Evolutionary conservation across 2,113 vertebrate species (phyloP), one percentile per base, ranked within the genome.

Genomic region (Orientallactaga bullata): DNA sequence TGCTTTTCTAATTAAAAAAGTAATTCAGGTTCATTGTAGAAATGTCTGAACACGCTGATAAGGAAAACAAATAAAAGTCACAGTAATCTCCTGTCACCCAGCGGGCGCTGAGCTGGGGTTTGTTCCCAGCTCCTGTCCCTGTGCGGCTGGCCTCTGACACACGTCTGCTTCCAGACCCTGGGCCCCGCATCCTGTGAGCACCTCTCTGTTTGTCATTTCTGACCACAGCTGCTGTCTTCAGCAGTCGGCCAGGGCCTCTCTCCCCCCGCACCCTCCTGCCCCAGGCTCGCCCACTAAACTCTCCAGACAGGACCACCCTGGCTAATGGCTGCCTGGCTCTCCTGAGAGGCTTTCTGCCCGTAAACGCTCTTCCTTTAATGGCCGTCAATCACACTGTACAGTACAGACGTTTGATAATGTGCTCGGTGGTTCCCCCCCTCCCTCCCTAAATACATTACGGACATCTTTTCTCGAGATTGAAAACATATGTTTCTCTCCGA

Each of bases 1-100:
- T 93, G 89, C 95, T 94, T 96, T 97, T 90, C 96, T 96, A 96
- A 97, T 97, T 96, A 96, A 95, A 95, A 95, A 95, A 93, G 93
- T 93, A 94, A 96, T 95, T 94, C 96, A 92, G 94, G 94, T 77
- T 95, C 96, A 65, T 84, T 28, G 83, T 72, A 39, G 91, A 88
- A 79, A 69, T 37, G 94, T 73, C 96, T 96, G 94, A 91, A 92
- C 42, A 81, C 11, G 89, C 85, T 89, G 95, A 95, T 95, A 93
- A 93, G 91, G 84, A 77, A 80, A 69, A 77, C 87, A 92, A 93
- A 69, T 51, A 63, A 76, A 73, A 83, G 61, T 17, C 66, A 32
- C 37, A 0, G 0, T 71, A 15, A 72, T 47, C 55, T 13, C 55
- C 42, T 47, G 2, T n/a, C 32, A 1, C 71, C 90, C 39, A 0